These are phyloP conservation scores for Lamellibrachia columna DNA, from an alignment of 2,888 invertebrate species.

Conservation along the genomic window DNA sequence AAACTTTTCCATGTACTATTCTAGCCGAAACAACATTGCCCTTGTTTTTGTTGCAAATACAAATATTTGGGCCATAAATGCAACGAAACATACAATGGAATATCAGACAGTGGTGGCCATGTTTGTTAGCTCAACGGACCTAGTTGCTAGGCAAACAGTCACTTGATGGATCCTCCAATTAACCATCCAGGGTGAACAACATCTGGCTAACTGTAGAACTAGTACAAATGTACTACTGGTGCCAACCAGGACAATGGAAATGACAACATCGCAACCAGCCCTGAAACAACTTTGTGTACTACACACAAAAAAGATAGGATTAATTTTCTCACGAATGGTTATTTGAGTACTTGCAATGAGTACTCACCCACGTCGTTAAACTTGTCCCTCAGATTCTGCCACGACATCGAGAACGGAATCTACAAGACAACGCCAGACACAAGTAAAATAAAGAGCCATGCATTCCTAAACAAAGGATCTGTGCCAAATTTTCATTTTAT, in stretches of 20 bases:
- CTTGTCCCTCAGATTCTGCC: conserved; percentile 92
- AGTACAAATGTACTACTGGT: neutral
- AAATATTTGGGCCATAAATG: too few species aligned
- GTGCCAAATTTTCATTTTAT: neutral
- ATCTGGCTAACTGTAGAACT: neutral
- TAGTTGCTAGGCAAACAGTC: too few species aligned
- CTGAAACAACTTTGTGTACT: neutral
- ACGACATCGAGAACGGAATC: conserved; percentile 90
- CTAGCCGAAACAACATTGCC: too few species aligned
- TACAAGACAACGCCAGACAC: conserved; percentile 62
- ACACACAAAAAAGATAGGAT: neutral
- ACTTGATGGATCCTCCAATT: too few species aligned
- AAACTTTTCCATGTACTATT: too few species aligned
- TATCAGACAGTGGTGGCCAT: too few species aligned
- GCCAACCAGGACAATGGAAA: neutral
- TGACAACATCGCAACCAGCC: neutral
- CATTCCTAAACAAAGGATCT: neutral
- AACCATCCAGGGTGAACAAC: neutral
- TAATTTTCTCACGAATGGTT: neutral
- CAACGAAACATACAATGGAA: too few species aligned
- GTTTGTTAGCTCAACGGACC: too few species aligned
- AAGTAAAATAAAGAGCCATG: neutral
- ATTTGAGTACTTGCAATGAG: neutral
- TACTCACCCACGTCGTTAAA: conserved; percentile 79
- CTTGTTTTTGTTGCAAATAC: too few species aligned